A percentile compares a stretch with the other conserved stretches of the same genome.
Conservation (phyloP, 64 coral and sea anemone species). For the Stichodactyla mertensii region DNA sequence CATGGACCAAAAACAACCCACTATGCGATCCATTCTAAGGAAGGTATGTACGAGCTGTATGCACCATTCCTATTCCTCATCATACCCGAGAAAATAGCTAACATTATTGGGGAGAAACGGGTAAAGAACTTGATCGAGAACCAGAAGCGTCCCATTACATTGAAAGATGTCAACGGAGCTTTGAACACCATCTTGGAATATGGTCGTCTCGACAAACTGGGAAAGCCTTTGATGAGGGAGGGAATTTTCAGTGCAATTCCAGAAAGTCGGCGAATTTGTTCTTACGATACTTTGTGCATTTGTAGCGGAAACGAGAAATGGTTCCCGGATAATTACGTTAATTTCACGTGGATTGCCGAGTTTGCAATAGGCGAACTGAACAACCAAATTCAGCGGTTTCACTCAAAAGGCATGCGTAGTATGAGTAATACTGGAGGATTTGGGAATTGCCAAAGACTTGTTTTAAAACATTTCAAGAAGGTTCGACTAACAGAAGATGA, state of each 20-base stretch:
- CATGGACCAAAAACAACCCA: slow-evolving; percentile 27
- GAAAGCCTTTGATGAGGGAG: not conserved
- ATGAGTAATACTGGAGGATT: not conserved
- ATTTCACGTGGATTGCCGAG: slow-evolving; percentile 30
- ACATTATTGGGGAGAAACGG: not conserved
- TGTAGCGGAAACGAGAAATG: slow-evolving; percentile 24
- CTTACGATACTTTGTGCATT: not conserved
- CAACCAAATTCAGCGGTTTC: slow-evolving; percentile 13
- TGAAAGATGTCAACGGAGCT: slow-evolving; percentile 7
- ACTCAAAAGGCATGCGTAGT: not conserved
- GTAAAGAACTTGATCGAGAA: slow-evolving; percentile 4
- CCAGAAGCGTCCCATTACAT: slow-evolving; percentile 17
- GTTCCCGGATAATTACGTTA: slow-evolving; percentile 11
- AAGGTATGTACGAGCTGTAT: slow-evolving; percentile 26
- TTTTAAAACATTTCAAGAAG: not conserved
- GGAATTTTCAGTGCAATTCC: slow-evolving; percentile 23
- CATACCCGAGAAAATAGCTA: slow-evolving; percentile 8
- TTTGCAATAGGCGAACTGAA: slow-evolving; percentile 35
- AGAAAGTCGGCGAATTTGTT: not conserved
- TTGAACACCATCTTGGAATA: not conserved
- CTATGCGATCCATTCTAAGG: not conserved
- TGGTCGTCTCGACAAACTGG: not conserved
- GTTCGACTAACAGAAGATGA: not conserved
- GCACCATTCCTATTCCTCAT: slow-evolving; percentile 13
- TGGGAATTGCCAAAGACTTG: slow-evolving; percentile 14